Base-by-base conservation (phyloP, 2,797 vertebrate genomes). In the Scarus forsteni region DNA sequence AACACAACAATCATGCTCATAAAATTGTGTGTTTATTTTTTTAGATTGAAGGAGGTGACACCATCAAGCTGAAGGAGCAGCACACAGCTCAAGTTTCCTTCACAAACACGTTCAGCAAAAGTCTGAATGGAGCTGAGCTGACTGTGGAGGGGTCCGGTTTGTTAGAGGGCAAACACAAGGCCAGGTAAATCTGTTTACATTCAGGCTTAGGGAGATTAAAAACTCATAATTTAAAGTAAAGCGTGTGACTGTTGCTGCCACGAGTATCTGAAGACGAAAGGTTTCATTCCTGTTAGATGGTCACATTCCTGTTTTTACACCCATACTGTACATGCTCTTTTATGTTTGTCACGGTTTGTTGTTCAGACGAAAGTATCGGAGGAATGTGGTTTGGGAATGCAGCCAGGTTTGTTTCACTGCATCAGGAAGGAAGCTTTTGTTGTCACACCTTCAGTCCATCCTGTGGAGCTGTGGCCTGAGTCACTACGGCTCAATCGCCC, bases 21-120 rank as follows among this genome's bases (percentile, higher is more conserved):
- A 1, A 6, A 45, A 45, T 15, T 14, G 15, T 48, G 0, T 48
- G 1, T 16, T 18, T 9, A 9, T 10, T 65, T 58, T n/a, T 52
- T 7, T 79, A 92, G 92, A 70, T 93, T 3, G 69, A 85, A 61
- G 88, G 85, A 27, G 90, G 88, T 0, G 75, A 86, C 76, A 48
- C 8, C 8, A 48, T 92, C 66, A 49, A 62, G 69, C 9, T 86
- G 60, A 80, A 61, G 46, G 77, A 43, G 59, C 38, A 81, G 60
- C 11, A 65, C 58, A 81, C 34, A 0, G 84, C 49, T 15, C 65
- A 63, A 1, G 75, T 92, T 12, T 80, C 75, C 51, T 90, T 90
- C 72, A 83, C 52, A 44, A 92, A 89, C 80, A 48, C 3, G 1
- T 69, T 84, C 0, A 15, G 1, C n/a, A 71, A 48, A 42, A 0